Evolutionary conservation across 1,140 invertebrate genomes (phyloP).

Genomic region (Pseudomyrmex concolor): DNA sequence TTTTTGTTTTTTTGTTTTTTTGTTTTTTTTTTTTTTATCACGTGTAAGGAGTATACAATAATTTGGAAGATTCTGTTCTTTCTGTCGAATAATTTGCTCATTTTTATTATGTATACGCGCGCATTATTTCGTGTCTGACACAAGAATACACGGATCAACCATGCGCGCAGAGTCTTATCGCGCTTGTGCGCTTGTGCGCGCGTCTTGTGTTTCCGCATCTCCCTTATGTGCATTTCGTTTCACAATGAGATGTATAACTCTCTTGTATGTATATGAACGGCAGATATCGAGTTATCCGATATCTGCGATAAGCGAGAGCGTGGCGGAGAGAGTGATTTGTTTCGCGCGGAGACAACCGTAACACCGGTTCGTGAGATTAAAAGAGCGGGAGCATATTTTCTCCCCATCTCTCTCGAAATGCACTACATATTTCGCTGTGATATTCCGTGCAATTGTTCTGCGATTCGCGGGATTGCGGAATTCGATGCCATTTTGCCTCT

Average conservation of each 20-base stretch:
- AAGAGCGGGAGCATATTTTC: slow-evolving; percentile 44
- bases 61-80: no score
- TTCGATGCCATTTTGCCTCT: slow-evolving; percentile 23
- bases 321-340: slow-evolving; percentile 37
- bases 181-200: slow-evolving; percentile 19
- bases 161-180: neutral
- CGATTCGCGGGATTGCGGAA: slow-evolving; percentile 20
- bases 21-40: no score
- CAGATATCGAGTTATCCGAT: slow-evolving; percentile 56
- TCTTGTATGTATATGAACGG: slow-evolving; percentile 31
- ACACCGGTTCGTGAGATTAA: slow-evolving; percentile 50
- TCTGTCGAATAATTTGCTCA: no score
- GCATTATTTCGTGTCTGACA: no score
- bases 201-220: slow-evolving; percentile 9
- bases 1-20: no score
- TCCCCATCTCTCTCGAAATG: neutral
- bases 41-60: no score
- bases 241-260: slow-evolving; percentile 26
- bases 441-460: slow-evolving; percentile 37
- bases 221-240: slow-evolving; percentile 31
- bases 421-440: neutral
- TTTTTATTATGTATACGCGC: no score
- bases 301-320: slow-evolving; percentile 44
- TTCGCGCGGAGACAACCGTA: slow-evolving; percentile 28
- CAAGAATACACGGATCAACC: slow-evolving; percentile 24